Evolutionary conservation across 2,113 vertebrate genomes (phyloP).

Genomic region (Brachionichthys hirsutus): DNA sequence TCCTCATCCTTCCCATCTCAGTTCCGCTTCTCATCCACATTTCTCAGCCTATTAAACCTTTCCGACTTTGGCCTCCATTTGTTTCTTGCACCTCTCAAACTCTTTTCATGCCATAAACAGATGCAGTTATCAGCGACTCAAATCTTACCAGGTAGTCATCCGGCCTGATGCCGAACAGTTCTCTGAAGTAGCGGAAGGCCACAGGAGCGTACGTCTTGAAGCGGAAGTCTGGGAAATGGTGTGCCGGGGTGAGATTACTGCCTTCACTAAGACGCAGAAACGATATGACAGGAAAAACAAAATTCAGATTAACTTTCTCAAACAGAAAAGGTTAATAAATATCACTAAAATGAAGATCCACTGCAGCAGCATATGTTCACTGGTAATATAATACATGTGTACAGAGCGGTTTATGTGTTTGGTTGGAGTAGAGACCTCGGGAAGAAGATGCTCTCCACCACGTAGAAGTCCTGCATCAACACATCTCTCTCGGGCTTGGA

Average conservation of each 20-base stretch:
- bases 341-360: not conserved
- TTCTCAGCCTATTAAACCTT: not conserved
- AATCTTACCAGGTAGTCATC: conserved; percentile 95
- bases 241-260: conserved; percentile 96
- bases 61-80: not conserved
- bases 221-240: conserved; percentile 97
- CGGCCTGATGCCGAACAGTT: conserved; percentile 96
- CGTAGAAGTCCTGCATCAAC: conserved; percentile 98
- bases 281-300: not conserved
- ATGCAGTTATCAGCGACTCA: not conserved
- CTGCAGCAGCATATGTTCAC: not conserved
- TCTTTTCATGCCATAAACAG: not conserved
- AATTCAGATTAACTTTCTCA: no score
- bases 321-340: not conserved
- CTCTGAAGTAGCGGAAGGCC: conserved; percentile 98
- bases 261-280: conserved; percentile 84
- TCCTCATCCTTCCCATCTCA: not conserved
- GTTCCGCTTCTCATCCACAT: not conserved
- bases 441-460: conserved; percentile 99
- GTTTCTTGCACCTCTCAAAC: not conserved
- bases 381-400: not conserved
- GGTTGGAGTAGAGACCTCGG: conserved; percentile 81
- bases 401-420: not conserved
- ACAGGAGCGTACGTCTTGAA: conserved; percentile 98
- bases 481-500: conserved; percentile 98